A percentile compares a stretch with the other conserved stretches of the same genome.
phyloP scores from a whole-genome alignment of 1,140 invertebrate species.

The Lasaia peninsularis region DNA sequence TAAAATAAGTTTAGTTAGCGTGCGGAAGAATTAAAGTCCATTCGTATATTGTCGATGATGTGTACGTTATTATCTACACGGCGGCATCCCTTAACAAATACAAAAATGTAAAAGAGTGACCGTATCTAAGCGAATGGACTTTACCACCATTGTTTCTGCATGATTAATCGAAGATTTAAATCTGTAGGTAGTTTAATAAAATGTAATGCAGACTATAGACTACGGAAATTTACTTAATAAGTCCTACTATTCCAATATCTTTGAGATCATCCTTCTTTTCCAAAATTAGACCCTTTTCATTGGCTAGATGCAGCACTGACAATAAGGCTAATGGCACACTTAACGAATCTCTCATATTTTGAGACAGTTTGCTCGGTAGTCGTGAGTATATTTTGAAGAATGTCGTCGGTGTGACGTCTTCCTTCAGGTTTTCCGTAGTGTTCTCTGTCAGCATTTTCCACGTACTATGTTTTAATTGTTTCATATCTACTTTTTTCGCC shows the following conservation, averaged over 20 bases:
- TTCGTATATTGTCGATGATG: too few relatives aligned
- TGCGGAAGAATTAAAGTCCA: too few relatives aligned
- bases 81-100: too few relatives aligned
- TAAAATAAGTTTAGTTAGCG: too few relatives aligned
- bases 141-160: too few relatives aligned
- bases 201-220: too few relatives aligned
- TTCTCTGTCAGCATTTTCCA: constrained; percentile 79
- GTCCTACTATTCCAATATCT: constrained; percentile 62
- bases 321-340: constrained; percentile 87
- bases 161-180: too few relatives aligned
- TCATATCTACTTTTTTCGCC: constrained; percentile 90
- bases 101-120: too few relatives aligned
- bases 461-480: constrained; percentile 84
- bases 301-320: constrained; percentile 87
- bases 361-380: constrained; percentile 79
- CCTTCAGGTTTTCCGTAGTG: constrained; percentile 48
- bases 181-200: too few relatives aligned
- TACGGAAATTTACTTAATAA: constrained; percentile 37
- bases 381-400: constrained; percentile 78
- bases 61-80: too few relatives aligned
- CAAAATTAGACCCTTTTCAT: constrained; percentile 81
- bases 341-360: constrained; percentile 82
- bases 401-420: constrained; percentile 49
- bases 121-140: too few relatives aligned
- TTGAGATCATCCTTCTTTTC: constrained; percentile 59